Conservation (phyloP, 2,113 vertebrate genomes). For the Asarcornis scutulata region DNA sequence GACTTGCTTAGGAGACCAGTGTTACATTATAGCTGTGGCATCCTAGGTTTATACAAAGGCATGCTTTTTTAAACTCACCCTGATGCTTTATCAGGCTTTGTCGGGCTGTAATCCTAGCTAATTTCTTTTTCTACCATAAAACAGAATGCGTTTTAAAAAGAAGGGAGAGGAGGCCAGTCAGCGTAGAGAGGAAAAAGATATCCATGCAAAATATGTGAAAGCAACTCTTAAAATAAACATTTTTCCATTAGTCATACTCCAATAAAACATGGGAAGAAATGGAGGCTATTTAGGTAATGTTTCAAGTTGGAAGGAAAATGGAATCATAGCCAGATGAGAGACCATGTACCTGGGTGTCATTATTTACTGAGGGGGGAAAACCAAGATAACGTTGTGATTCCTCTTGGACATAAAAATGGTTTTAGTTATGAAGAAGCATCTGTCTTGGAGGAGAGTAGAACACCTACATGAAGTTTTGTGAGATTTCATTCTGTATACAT, state of each 20-base stretch:
- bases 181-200: not conserved
- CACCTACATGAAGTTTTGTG: not conserved
- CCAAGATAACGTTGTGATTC: not conserved
- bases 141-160: not conserved
- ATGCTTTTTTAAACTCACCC: not conserved
- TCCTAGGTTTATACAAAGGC: not conserved
- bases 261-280: not conserved
- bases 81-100: not conserved
- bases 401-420: not conserved
- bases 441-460: not conserved
- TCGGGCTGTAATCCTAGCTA: not conserved
- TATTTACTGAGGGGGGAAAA: not conserved
- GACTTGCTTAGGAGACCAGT: not conserved
- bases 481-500: not conserved
- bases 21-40: rapidly evolving
- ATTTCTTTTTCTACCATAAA: not conserved
- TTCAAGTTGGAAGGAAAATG: not conserved
- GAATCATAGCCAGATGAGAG: not conserved
- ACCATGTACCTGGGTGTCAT: rapidly evolving
- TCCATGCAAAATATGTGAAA: not conserved
- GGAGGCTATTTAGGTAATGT: not conserved
- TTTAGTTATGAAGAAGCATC: not conserved
- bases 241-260: not conserved
- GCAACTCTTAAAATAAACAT: not conserved
- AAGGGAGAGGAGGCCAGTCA: not conserved